phyloP scores from a whole-genome alignment of 2,797 vertebrate genomes.

The Gobionotothen gibberifrons region DNA sequence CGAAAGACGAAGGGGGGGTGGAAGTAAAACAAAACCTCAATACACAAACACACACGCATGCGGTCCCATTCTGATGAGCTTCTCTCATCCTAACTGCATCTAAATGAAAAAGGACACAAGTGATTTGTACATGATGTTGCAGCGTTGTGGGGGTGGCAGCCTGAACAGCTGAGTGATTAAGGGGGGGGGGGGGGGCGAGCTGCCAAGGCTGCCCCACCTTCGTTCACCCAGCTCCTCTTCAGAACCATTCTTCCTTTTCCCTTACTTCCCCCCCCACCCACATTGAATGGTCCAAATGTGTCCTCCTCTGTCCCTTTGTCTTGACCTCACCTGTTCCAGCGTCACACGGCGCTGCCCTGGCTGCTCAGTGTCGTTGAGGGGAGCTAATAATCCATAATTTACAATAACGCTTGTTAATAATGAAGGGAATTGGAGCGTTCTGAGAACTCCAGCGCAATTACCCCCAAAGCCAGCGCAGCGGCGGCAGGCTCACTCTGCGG shows the following conservation, averaged over 20 bases:
- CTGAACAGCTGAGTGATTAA: slow-evolving; percentile 57
- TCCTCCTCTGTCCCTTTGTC: not conserved
- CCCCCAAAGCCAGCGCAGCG: slow-evolving; percentile 55
- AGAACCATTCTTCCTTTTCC: not conserved
- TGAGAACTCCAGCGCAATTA: slow-evolving; percentile 78
- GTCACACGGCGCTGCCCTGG: slow-evolving; percentile 8
- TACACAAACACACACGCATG: not conserved
- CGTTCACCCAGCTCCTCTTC: slow-evolving; percentile 3
- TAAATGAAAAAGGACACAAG: slow-evolving; percentile 65
- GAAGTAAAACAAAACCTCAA: not conserved
- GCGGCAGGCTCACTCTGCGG: slow-evolving; percentile 47
- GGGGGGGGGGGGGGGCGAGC: slow-evolving; percentile 12
- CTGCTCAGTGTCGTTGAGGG: slow-evolving; percentile 31
- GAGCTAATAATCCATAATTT: slow-evolving; percentile 81
- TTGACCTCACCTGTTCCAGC: slow-evolving; percentile 44
- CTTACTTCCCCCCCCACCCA: not conserved
- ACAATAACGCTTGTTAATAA: slow-evolving; percentile 81
- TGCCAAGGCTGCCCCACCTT: slow-evolving; percentile 32
- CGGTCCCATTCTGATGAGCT: not conserved
- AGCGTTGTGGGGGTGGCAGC: slow-evolving; percentile 21
- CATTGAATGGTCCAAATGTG: too few species aligned
- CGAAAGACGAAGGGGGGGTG: slow-evolving; percentile 22
- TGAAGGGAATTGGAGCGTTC: slow-evolving; percentile 77
- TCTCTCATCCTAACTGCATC: slow-evolving; percentile 31
- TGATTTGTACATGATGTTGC: slow-evolving; percentile 60